phyloP scores from a whole-genome alignment of 2,113 vertebrate genomes.

The Scolopax mira region DNA sequence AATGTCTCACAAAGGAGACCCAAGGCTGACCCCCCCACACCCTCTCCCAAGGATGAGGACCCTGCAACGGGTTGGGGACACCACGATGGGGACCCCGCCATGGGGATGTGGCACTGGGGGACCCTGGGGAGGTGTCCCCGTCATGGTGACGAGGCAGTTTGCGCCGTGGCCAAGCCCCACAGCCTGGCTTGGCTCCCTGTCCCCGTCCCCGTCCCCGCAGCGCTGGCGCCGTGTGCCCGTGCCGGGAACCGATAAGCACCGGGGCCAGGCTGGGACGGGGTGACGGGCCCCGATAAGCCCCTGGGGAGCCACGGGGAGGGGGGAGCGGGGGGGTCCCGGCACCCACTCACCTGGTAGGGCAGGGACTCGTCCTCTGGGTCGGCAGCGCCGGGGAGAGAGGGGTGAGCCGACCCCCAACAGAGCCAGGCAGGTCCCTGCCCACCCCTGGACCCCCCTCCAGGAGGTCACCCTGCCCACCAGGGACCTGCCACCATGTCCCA shows the following conservation, averaged over 20 bases:
- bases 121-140: not conserved
- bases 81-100: not conserved
- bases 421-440: not conserved
- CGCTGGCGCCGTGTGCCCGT: not conserved
- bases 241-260: not conserved
- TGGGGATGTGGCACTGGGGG: not conserved
- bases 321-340: not conserved
- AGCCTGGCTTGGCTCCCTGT: not conserved
- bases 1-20: accelerated
- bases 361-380: constrained; percentile 75
- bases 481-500: not conserved
- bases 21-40: not conserved
- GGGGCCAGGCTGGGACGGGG: not conserved
- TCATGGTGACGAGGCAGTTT: not conserved
- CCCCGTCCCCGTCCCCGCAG: not conserved
- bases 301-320: accelerated
- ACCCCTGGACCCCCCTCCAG: accelerated
- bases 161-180: not conserved
- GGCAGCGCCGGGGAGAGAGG: not conserved
- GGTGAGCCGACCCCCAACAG: accelerated
- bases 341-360: constrained; percentile 74
- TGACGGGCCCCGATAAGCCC: not conserved
- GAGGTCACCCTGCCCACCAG: not conserved
- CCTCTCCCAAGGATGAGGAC: not conserved
- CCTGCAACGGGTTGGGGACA: not conserved